phyloP scores from a whole-genome alignment of 2,113 vertebrate species.

The Amphiprion ocellaris region DNA sequence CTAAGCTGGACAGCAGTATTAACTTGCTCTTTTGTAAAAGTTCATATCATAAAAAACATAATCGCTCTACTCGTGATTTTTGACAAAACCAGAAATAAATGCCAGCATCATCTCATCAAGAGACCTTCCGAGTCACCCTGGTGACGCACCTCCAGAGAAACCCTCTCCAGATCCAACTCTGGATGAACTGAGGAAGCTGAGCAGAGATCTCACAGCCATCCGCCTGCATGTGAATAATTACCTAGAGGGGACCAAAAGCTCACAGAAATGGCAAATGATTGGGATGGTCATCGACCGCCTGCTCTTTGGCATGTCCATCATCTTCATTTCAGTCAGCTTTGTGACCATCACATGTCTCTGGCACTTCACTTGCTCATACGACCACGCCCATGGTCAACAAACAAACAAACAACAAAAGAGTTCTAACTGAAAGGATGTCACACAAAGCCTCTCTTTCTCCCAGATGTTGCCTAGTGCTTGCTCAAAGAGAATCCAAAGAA shows the following conservation, averaged over 20 bases:
- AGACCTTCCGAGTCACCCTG: neutral
- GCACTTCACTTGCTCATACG: constrained; percentile 11
- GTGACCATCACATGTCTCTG: constrained; percentile 73
- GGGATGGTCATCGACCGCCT: constrained; percentile 74
- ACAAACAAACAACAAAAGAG: too few relatives aligned
- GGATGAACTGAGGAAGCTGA: constrained; percentile 66
- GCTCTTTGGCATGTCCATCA: constrained; percentile 70
- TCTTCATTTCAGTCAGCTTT: constrained; percentile 75
- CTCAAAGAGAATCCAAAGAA: too few relatives aligned
- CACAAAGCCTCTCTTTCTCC: too few relatives aligned
- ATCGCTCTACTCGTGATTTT: neutral
- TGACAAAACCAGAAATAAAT: neutral
- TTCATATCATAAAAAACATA: too few relatives aligned
- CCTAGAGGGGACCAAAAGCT: constrained; percentile 9
- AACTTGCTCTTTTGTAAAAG: too few relatives aligned
- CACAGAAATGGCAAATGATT: constrained; percentile 74
- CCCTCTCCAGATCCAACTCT: neutral
- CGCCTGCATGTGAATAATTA: constrained; percentile 67
- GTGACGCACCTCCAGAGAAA: neutral
- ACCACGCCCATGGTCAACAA: too few relatives aligned
- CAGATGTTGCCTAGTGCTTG: too few relatives aligned
- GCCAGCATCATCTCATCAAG: neutral
- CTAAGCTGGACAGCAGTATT: too few relatives aligned
- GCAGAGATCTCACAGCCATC: constrained; percentile 64
- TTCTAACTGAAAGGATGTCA: too few relatives aligned